Evolutionary conservation across 2,797 vertebrate genomes (phyloP).

Genomic region (Poecilia velifera): DNA sequence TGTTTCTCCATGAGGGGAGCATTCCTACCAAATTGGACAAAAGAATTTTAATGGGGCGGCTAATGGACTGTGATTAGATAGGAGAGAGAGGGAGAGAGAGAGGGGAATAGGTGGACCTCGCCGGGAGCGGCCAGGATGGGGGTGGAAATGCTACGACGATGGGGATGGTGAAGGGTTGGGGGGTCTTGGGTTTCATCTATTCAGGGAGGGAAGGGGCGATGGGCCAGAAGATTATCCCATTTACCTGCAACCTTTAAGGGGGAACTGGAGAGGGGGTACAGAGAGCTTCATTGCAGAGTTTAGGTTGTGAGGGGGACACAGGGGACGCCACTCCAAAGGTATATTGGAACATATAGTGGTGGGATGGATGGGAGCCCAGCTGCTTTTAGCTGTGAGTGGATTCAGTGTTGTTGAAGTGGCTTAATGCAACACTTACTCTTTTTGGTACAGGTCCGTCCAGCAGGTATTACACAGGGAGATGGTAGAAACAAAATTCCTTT

Average conservation of each 20-base stretch:
- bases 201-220: slow-evolving; percentile 68
- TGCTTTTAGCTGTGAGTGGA: slow-evolving; percentile 72
- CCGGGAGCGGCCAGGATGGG: slow-evolving; percentile 50
- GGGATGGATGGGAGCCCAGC: slow-evolving; percentile 60
- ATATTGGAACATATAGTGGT: slow-evolving; percentile 57
- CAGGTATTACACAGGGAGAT: background rate
- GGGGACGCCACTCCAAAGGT: slow-evolving; percentile 69
- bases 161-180: slow-evolving; percentile 17
- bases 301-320: slow-evolving; percentile 57
- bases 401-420: slow-evolving; percentile 61
- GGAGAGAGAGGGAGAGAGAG: slow-evolving; percentile 55
- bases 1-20: slow-evolving; percentile 79
- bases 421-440: slow-evolving; percentile 50
- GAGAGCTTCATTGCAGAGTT: slow-evolving; percentile 47
- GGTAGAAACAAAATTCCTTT: slow-evolving; percentile 26
- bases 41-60: slow-evolving; percentile 85
- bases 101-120: slow-evolving; percentile 56
- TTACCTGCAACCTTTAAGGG: slow-evolving; percentile 77
- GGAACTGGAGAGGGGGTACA: slow-evolving; percentile 58
- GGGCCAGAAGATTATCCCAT: slow-evolving; percentile 74
- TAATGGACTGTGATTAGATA: slow-evolving; percentile 85
- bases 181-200: slow-evolving; percentile 71
- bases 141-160: slow-evolving; percentile 47
- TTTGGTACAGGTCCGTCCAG: slow-evolving; percentile 13
- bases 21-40: slow-evolving; percentile 86